Evolutionary conservation across 2,113 vertebrate genomes (phyloP).

Genomic region (Sarotherodon lohbergeri): DNA sequence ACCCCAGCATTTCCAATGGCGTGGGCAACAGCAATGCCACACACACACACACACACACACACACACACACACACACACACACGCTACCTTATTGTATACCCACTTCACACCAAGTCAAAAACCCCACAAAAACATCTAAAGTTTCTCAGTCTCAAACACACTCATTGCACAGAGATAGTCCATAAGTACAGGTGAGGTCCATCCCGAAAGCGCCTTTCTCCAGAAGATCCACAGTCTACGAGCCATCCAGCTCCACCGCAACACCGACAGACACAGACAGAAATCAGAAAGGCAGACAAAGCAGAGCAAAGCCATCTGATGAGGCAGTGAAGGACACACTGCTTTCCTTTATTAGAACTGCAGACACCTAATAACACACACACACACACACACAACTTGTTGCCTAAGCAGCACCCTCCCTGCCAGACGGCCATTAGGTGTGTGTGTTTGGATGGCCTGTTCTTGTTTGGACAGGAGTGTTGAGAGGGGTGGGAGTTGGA

Average conservation of each 20-base stretch:
- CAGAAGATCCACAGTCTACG: constrained; percentile 52
- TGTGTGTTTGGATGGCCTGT: constrained; percentile 46
- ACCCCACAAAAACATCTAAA: constrained; percentile 1
- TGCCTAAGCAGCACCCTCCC: constrained; percentile 50
- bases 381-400: constrained; percentile 41
- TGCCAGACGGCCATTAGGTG: constrained; percentile 43
- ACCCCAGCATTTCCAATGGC: constrained; percentile 70
- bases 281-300: constrained; percentile 46
- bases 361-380: constrained; percentile 68
- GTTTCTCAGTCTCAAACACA: constrained; percentile 6
- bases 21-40: constrained; percentile 50
- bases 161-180: neutral
- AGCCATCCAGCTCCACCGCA: constrained; percentile 26
- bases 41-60: constrained; percentile 25
- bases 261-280: constrained; percentile 21
- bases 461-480: constrained; percentile 51
- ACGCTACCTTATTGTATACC: neutral
- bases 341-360: constrained; percentile 76
- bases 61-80: constrained; percentile 1
- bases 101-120: constrained; percentile 18
- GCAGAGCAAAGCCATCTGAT: constrained; percentile 62
- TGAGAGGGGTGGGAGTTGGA: constrained; percentile 11
- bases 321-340: constrained; percentile 61
- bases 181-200: neutral
- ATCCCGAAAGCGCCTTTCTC: neutral